A percentile compares a stretch with the other conserved stretches of the same genome.
Evolutionary conservation across 2,888 invertebrate genomes (phyloP).

Genomic region (Oscheius sp.): DNA sequence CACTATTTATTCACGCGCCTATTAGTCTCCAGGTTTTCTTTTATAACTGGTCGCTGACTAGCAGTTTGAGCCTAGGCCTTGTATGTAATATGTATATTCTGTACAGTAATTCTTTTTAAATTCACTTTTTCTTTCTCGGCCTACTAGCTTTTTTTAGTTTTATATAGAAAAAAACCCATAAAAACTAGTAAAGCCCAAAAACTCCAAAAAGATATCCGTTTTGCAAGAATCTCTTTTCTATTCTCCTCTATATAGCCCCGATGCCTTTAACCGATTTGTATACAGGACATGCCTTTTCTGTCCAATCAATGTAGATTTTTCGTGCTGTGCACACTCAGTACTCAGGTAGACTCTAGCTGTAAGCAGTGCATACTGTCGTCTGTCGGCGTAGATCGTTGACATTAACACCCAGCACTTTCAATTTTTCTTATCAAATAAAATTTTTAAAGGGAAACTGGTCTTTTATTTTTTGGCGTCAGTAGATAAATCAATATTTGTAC

Average conservation of each 20-base stretch:
- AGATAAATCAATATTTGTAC: too few relatives aligned
- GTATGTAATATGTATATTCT: conserved; percentile 24
- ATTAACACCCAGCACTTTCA: conserved; percentile 16
- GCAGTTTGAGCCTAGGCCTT: conserved; percentile 15
- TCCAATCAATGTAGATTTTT: conserved; percentile 5
- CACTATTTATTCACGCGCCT: conserved; percentile 23
- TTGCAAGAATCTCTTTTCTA: conserved; percentile 9
- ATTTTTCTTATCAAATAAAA: conserved; percentile 17
- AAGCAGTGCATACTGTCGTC: conserved; percentile 8
- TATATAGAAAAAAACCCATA: conserved; percentile 17
- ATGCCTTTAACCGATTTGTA: conserved; percentile 13
- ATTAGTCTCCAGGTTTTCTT: conserved; percentile 11
- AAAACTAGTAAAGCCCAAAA: conserved; percentile 27
- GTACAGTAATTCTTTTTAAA: conserved; percentile 20
- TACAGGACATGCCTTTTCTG: neutral
- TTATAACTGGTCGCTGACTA: conserved; percentile 16
- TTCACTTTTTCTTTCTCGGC: conserved; percentile 14
- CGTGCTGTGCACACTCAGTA: conserved; percentile 26
- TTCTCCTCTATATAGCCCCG: neutral
- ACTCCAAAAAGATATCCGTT: conserved; percentile 21
- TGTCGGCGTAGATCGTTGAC: conserved; percentile 12
- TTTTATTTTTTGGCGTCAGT: too few relatives aligned
- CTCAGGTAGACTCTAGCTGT: conserved; percentile 5
- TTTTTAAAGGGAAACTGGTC: conserved; percentile 9
- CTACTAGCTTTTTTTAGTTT: conserved; percentile 6